Base-by-base conservation (phyloP, 2,113 vertebrate species). In the Carassius gibelio region DNA sequence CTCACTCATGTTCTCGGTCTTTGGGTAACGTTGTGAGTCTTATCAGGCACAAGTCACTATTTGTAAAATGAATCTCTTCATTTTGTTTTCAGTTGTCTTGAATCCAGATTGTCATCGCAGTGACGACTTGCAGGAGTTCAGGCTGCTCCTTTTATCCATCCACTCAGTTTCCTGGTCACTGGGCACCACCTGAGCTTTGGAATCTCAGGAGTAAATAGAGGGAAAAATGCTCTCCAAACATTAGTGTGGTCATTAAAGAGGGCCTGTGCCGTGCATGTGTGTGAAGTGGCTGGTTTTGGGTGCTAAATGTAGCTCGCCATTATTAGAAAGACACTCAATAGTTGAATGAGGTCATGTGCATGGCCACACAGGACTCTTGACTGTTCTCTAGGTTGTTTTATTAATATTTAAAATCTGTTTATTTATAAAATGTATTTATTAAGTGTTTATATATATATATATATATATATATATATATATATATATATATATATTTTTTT, bases 111-210 rank as follows among this genome's bases (percentile, higher is more conserved):
- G 21, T 45, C 21, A 42, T 21, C 55, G 19, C 36, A 14, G 5
- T 7, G n/a, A 45, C 11, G 21, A 79, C 5, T 36, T 45, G 36
- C 57, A 45, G 42, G 59, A 62, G 52, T 48, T 48, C 45, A 48
- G 45, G 15, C 42, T 62, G 23, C n/a, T 82, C 23, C 74, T 69
- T 86, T 88, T 86, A 83, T 85, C 78, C 72, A 30, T 57, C 45
- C 23, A 86, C 94, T 94, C 61, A 8, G 91, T 0, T 93, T 94
- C 0, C 92, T 91, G 48, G 76, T 91, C 88, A 96, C 86, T 74
- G 95, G 95, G 0, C 52, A 19, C 17, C 48, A 42, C 38, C 26
- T 79, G 77, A 72, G 30, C 59, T 80, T 71, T 84, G 76, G 26
- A 94, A 90, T 0, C 90, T 0, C 57, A 95, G 93, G 85, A 71